phyloP scores from a whole-genome alignment of 1,140 invertebrate genomes.

The Drosophila sproati region DNA sequence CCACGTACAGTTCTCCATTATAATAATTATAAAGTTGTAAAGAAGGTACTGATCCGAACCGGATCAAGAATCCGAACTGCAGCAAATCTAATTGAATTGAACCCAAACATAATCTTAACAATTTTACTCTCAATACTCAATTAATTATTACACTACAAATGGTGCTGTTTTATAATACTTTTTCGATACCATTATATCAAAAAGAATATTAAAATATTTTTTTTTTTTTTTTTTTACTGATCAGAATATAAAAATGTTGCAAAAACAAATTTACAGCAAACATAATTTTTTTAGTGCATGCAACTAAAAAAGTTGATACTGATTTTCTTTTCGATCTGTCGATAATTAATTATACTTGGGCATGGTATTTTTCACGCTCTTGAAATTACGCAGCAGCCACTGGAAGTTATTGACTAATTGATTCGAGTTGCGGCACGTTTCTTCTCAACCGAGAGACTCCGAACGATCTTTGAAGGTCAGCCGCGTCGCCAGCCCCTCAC shows the following conservation, averaged over 20 bases:
- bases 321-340: conserved; percentile 2
- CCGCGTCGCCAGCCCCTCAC: not conserved
- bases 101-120: no score
- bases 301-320: conserved; percentile 4
- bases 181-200: no score
- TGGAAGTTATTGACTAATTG: conserved; percentile 20
- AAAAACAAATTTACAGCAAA: not conserved
- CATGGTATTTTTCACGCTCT: conserved; percentile 4
- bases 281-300: not conserved
- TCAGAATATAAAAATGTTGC: no score
- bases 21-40: no score
- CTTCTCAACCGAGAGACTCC: conserved; percentile 5
- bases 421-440: conserved; percentile 33
- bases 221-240: not conserved
- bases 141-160: no score
- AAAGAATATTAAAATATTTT: not conserved
- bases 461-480: conserved; percentile 29
- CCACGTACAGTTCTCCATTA: not conserved
- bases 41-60: no score
- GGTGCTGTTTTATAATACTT: no score
- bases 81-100: no score
- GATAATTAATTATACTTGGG: conserved; percentile 16
- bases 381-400: conserved; percentile 37
- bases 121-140: no score
- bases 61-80: no score